Base-by-base conservation (phyloP, 1,140 invertebrate species). In the Plodia interpunctella region DNA sequence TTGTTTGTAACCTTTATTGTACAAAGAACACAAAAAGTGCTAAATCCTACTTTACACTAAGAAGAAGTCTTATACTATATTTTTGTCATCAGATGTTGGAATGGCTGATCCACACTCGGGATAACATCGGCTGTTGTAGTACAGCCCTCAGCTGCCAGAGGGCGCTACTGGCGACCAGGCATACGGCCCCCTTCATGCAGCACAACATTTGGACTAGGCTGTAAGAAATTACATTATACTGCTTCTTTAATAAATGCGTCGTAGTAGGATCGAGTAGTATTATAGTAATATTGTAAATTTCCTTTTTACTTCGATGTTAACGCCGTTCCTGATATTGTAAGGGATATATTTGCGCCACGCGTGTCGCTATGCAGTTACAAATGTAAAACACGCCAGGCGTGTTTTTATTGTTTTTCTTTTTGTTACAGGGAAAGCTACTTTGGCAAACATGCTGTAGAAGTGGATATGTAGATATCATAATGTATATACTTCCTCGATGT, bases 81-180 rank as follows among this genome's bases (percentile, higher is more conserved):
- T 5, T 9, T 35, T 35, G 9, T 68, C 1, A 6, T 6, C 55
- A 87, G 83, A 55, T 87, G 59, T 32, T 84, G 49, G 83, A 87
- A 13, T 87, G 83, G 81, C 9, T 83, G 55, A 75, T 64, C 6
- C 76, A 84, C 74, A 80, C 79, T 0, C 73, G 81, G 0, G 63
- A 56, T 55, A 25, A 59, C 15, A 60, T 61, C n/a, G 18, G 57
- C 9, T 72, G 72, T 35, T 15, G 54, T 11, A 55, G 4, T 0
- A 63, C 65, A 9, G 62, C 72, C 28, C 57, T 19, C 5, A 49
- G 64, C 5, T 80, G 79, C 49, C 73, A 76, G 49, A 63, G 81
- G 0, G 68, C 74, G 0, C 49, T 83, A 17, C 59, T 87, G 3
- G 67, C 80, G 0, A 57, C 76, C n/a, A 44, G 80, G 0, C 80